Base-by-base conservation (phyloP, 2,113 vertebrate species). In the Clarias magur region DNA sequence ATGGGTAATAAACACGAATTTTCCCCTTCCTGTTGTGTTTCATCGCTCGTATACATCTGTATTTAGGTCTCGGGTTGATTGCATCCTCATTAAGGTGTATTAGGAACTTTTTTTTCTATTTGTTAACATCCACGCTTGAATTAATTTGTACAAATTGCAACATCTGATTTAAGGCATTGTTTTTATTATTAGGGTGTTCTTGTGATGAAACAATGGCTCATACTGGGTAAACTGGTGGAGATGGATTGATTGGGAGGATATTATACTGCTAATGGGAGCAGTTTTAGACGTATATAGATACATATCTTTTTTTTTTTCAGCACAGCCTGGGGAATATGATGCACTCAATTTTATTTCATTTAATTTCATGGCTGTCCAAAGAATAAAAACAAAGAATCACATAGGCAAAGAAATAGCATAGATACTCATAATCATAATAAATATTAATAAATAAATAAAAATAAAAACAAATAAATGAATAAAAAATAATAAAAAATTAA, bases 1-100 rank as follows among this genome's bases (percentile, higher is more conserved):
- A 87, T 42, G 56, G 27, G 72, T 13, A 81, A 86, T 90, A 73
- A 65, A 53, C 38, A 67, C 9, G 17, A 16, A 82, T 67, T 48
- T 48, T 65, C 25, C 13, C 16, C 6, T 83, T 30, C 4, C 62
- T 83, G 12, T 53, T 48, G 19, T 27, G 13, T 30, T 4, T 13
- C 34, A 82, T 27, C 27, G 6, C 34, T 65, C 53, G 17, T 2
- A 53, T 67, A 3, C 25, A 53, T 75, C 42, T 82, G 57, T 42
- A 63, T 56, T 79, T 81, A 62, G 57, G 21, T 13, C 30, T 38
- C 3, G 23, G 30, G 13, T 60, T 25, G 19, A 62, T 38, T 15
- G 27, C 23, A 54, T 25, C 23, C 23, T 73, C 38, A 75, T 76
- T 27, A 48, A 8, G 48, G 23, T 54, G 23, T 54, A 23, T 17